Evolutionary conservation across 37 sponge, comb jelly and placozoan genomes (phyloP).

Genomic region (Beroe forskalii): DNA sequence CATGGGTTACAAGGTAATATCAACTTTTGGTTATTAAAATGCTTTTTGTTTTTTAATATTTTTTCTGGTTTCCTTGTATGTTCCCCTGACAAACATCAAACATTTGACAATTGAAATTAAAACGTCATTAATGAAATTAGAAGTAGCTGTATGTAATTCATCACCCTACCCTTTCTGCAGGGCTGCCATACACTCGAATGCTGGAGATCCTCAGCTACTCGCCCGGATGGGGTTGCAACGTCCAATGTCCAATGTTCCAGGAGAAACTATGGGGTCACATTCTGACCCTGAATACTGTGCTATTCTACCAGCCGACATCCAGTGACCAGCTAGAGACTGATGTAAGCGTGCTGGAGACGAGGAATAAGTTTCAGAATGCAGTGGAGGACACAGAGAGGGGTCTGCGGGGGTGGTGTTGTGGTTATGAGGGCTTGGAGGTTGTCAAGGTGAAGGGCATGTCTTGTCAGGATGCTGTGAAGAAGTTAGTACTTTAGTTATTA

Average conservation of each 20-base stretch:
- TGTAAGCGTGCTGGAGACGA: not conserved
- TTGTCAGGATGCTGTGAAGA: not conserved
- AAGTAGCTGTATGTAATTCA: not conserved
- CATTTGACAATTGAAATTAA: too few species aligned
- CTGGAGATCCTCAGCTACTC: slow-evolving; percentile 2
- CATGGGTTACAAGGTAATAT: slow-evolving; percentile 7
- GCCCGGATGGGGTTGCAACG: slow-evolving; percentile 16
- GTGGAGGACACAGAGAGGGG: not conserved
- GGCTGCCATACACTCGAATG: not conserved
- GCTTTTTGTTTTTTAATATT: not conserved
- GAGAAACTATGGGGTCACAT: slow-evolving; percentile 39
- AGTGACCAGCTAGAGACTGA: not conserved
- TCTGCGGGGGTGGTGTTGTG: not conserved
- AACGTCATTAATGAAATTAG: not conserved
- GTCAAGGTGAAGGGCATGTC: not conserved
- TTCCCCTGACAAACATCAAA: too few species aligned
- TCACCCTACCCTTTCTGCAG: not conserved
- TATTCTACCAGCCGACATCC: not conserved
- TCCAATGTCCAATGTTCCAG: slow-evolving; percentile 16
- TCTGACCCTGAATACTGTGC: not conserved
- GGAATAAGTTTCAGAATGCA: not conserved
- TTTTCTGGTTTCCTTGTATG: not conserved
- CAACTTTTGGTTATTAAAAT: not conserved
- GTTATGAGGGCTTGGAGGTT: not conserved
- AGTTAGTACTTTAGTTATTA: not conserved